Conservation (phyloP, 2,797 vertebrate species). For the Pantherophis alleghaniensis region DNA sequence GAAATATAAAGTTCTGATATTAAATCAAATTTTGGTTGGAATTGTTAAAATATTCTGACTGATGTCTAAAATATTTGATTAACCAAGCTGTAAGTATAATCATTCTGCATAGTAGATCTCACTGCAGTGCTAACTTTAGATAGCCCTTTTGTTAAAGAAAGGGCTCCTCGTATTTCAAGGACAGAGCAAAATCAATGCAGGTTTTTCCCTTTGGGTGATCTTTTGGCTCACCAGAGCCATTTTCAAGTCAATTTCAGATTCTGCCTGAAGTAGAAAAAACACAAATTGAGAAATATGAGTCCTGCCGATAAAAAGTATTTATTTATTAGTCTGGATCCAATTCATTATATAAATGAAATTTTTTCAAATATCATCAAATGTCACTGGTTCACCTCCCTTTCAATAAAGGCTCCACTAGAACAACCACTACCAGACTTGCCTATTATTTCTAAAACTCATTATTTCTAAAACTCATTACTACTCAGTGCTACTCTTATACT, state of each 20-base stretch:
- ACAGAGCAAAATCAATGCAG: not conserved
- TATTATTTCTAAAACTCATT: not conserved
- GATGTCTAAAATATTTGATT: not conserved
- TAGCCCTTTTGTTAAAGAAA: not conserved
- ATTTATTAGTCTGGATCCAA: not conserved
- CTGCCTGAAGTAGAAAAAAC: not conserved
- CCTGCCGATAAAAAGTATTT: not conserved
- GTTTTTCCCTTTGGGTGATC: not conserved
- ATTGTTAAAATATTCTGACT: not conserved
- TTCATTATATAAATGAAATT: not conserved
- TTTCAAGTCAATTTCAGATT: too few species aligned
- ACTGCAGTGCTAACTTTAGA: not conserved
- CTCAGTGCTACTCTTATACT: not conserved
- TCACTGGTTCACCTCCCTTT: not conserved
- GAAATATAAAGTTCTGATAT: not conserved
- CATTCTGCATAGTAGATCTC: not conserved
- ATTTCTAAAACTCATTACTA: not conserved
- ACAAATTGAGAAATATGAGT: not conserved
- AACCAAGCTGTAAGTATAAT: not conserved
- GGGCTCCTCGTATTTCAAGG: not conserved
- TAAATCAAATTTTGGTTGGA: not conserved
- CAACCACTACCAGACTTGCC: not conserved
- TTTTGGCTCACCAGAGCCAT: not conserved
- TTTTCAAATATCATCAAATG: constrained; percentile 1
- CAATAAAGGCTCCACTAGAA: not conserved